phyloP scores from a whole-genome alignment of 2,797 vertebrate species.

The Helarctos malayanus region DNA sequence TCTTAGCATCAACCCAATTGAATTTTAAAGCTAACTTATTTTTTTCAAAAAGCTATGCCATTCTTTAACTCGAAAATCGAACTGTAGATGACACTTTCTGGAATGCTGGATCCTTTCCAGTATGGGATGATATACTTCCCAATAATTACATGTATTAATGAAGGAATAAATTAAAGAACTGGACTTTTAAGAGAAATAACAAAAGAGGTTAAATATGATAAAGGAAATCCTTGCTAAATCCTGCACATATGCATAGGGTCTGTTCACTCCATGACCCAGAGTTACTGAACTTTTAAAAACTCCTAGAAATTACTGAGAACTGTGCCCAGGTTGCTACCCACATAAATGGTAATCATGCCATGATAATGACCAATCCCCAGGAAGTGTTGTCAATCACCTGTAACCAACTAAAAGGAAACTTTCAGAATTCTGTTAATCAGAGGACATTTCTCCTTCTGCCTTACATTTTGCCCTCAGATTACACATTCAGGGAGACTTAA shows the following conservation, averaged over 20 bases:
- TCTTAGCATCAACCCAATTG: conserved; percentile 10
- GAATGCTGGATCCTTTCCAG: neutral
- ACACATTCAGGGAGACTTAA: neutral
- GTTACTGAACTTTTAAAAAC: neutral
- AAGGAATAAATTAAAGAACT: neutral
- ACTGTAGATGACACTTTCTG: neutral
- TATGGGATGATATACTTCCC: neutral
- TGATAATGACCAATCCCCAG: neutral
- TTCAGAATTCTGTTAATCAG: neutral
- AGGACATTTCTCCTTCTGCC: neutral
- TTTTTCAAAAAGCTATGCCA: neutral
- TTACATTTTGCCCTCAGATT: neutral
- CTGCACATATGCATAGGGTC: neutral
- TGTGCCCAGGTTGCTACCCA: accelerated
- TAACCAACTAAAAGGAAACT: neutral
- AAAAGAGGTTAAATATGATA: neutral
- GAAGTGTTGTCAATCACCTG: neutral
- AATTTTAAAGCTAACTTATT: neutral
- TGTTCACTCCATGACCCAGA: neutral
- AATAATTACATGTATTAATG: neutral
- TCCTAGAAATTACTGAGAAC: neutral
- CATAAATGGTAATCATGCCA: neutral
- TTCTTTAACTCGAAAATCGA: conserved; percentile 65
- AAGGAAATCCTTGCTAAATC: neutral
- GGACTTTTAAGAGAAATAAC: neutral